A percentile compares a stretch with the other conserved stretches of the same genome.
Conservation (phyloP, 2,888 invertebrate species). For the Pocota personata region DNA sequence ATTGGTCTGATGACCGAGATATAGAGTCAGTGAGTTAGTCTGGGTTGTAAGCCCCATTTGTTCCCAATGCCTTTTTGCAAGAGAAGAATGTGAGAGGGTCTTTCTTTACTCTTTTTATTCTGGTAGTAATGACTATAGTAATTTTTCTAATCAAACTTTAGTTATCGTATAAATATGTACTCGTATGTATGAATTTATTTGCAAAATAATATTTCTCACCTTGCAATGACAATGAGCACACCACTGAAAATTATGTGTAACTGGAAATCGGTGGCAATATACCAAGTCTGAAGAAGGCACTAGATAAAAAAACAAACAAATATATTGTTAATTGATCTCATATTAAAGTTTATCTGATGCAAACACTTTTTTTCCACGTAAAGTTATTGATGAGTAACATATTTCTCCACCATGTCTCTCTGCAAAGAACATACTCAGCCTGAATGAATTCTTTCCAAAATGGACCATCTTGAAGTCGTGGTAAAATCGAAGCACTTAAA, state of each 20-base stretch:
- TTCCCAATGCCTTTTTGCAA: no score
- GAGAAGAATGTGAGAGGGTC: no score
- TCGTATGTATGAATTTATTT: no score
- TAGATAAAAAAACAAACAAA: constrained; percentile 24
- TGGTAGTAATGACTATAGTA: no score
- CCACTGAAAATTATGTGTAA: constrained; percentile 78
- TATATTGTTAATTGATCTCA: no score
- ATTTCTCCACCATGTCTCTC: constrained; percentile 82
- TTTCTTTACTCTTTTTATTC: no score
- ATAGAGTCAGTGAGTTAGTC: no score
- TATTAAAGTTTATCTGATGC: constrained; percentile 3
- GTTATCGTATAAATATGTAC: no score
- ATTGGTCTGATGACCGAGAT: no score
- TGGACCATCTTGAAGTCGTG: constrained; percentile 82
- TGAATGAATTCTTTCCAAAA: constrained; percentile 80
- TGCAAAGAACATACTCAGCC: constrained; percentile 80
- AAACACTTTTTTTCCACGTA: constrained; percentile 78
- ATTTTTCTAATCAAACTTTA: no score
- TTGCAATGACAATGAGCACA: constrained; percentile 76
- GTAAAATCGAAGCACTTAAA: constrained; percentile 80
- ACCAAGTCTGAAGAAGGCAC: constrained; percentile 82
- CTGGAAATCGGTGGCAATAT: constrained; percentile 80
- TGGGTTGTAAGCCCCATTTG: no score
- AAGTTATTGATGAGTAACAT: constrained; percentile 81
- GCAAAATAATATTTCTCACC: constrained; percentile 74